These are phyloP conservation scores for Mormyrus lacerda DNA, from an alignment of 2,113 vertebrate species.

Conservation along the genomic window DNA sequence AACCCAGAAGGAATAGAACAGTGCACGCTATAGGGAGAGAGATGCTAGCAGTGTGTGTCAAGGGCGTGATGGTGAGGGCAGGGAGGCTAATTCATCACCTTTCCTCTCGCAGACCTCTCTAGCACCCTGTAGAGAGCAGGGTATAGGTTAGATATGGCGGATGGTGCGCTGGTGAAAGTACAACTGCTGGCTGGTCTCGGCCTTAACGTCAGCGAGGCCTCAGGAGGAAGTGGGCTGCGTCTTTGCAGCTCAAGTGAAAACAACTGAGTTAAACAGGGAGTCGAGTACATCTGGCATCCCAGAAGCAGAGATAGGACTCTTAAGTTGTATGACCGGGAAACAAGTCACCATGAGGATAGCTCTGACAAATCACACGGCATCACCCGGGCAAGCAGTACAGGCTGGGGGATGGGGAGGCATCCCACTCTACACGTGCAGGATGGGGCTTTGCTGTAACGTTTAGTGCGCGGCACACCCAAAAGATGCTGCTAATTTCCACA, in stretches of 20 bases:
- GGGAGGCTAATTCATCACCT: background rate
- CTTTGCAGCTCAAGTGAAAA: conserved; percentile 22
- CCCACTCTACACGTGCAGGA: background rate
- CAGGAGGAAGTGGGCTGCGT: background rate
- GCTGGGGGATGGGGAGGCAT: background rate
- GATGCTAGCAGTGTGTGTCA: background rate
- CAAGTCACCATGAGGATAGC: background rate
- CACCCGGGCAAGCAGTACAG: too few relatives aligned
- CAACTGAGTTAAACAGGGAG: conserved; percentile 29
- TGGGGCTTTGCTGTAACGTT: background rate
- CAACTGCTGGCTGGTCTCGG: background rate
- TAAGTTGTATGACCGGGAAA: background rate
- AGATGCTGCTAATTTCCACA: background rate
- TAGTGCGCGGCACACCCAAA: background rate
- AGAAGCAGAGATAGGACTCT: background rate
- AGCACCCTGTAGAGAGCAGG: background rate
- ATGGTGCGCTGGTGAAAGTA: background rate
- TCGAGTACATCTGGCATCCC: conserved; percentile 15
- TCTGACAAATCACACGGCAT: background rate
- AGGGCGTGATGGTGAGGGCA: background rate
- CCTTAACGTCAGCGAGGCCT: background rate
- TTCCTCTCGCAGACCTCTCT: background rate
- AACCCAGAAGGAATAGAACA: background rate
- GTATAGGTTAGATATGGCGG: background rate
- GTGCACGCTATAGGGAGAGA: background rate